phyloP scores from a whole-genome alignment of 1,140 invertebrate species.

The Rhynchophorus ferrugineus region DNA sequence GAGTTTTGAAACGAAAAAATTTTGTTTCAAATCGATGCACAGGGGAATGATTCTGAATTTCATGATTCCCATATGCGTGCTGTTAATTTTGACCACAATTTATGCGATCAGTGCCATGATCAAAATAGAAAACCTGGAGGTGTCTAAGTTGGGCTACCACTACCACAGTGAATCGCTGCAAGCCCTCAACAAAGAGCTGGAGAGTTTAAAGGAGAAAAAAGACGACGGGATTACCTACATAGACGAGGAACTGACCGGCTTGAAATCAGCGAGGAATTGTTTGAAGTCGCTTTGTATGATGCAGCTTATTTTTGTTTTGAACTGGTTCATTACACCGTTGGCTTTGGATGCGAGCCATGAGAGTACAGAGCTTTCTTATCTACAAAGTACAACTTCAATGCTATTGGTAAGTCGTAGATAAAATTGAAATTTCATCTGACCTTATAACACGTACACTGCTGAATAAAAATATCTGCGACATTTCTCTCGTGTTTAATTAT shows the following conservation, averaged over 20 bases:
- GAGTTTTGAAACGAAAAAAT: conserved; percentile 60
- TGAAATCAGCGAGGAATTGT: conserved; percentile 35
- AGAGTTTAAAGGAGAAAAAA: conserved; percentile 42
- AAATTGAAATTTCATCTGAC: conserved; percentile 1
- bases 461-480: no score
- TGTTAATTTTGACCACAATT: conserved; percentile 54
- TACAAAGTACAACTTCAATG: conserved; percentile 47
- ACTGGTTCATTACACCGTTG: conserved; percentile 62
- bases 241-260: conserved; percentile 33
- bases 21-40: conserved; percentile 66
- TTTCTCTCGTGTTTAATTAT: no score
- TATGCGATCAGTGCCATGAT: conserved; percentile 38
- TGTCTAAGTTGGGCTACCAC: conserved; percentile 36
- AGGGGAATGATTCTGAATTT: conserved; percentile 65
- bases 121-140: conserved; percentile 37
- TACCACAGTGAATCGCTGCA: conserved; percentile 36
- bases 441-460: background rate
- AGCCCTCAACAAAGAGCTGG: conserved; percentile 32
- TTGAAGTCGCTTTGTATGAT: conserved; percentile 36
- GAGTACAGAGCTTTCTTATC: conserved; percentile 53
- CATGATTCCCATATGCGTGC: conserved; percentile 56
- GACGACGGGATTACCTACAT: conserved; percentile 20
- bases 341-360: conserved; percentile 57
- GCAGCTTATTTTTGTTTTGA: conserved; percentile 37
- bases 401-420: conserved; percentile 49